Conservation (phyloP, 2,113 vertebrate species). For the Plecotus auritus region DNA sequence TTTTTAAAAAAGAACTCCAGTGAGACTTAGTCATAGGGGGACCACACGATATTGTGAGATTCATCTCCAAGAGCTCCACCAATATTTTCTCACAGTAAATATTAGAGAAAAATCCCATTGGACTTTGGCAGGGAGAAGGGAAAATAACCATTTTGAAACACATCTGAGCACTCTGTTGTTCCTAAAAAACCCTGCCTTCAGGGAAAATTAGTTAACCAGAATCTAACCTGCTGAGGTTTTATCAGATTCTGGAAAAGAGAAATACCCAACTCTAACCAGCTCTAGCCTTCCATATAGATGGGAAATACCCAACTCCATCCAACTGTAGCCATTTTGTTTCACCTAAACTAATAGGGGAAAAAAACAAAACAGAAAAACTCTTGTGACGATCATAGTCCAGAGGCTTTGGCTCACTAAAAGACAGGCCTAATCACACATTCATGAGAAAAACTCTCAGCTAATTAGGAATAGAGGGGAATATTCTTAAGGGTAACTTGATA, state of each 20-base stretch:
- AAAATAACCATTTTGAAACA: background rate
- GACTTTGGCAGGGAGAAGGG: background rate
- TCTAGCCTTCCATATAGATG: background rate
- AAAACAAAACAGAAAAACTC: background rate
- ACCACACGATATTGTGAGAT: background rate
- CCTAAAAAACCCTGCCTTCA: too few species aligned
- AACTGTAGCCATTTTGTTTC: background rate
- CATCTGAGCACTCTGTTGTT: background rate
- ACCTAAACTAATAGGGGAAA: background rate
- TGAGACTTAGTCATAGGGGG: background rate
- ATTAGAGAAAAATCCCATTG: background rate
- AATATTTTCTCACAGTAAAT: background rate
- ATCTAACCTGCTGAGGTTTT: background rate
- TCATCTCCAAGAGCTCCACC: background rate
- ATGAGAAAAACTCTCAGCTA: background rate
- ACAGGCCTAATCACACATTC: background rate
- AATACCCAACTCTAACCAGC: background rate
- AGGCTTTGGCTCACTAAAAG: background rate
- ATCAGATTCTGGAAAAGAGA: background rate
- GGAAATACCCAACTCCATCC: background rate
- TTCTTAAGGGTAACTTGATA: background rate
- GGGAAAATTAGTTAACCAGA: background rate
- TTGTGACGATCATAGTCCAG: background rate
- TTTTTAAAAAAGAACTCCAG: background rate
- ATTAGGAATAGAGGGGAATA: background rate